phyloP scores from a whole-genome alignment of 2,113 vertebrate genomes.

The Oryzias javanicus region DNA sequence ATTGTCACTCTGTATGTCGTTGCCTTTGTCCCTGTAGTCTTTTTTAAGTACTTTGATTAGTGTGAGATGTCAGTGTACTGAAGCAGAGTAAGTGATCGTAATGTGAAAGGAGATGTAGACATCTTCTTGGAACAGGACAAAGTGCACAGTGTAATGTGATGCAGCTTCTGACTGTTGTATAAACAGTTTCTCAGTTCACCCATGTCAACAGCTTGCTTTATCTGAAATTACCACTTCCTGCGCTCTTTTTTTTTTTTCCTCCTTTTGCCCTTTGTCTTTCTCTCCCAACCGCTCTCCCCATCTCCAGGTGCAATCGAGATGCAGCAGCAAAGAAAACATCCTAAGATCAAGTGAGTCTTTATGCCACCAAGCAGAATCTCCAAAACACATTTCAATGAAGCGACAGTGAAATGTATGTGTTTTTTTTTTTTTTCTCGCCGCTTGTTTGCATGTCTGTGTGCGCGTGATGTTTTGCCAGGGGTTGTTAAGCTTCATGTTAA shows the following conservation, averaged over 20 bases:
- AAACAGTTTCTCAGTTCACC: constrained; percentile 57
- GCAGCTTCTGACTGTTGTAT: constrained; percentile 55
- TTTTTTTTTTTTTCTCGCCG: constrained; percentile 21
- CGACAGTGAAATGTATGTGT: constrained; percentile 27
- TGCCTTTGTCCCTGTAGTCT: constrained; percentile 62
- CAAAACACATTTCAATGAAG: constrained; percentile 19
- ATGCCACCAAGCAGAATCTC: constrained; percentile 4
- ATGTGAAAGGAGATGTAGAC: constrained; percentile 54
- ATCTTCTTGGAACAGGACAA: constrained; percentile 62
- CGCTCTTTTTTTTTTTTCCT: constrained; percentile 48
- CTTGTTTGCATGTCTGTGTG: constrained; percentile 12
- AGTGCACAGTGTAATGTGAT: constrained; percentile 65
- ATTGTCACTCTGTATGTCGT: constrained; percentile 63
- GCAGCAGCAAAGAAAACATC: constrained; percentile 99
- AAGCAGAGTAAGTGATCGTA: constrained; percentile 34
- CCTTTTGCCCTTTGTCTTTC: constrained; percentile 67
- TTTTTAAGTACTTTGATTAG: constrained; percentile 28
- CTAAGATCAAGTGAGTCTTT: constrained; percentile 97
- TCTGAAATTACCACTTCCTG: constrained; percentile 61
- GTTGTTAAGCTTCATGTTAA: constrained; percentile 65
- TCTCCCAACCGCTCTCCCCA: constrained; percentile 59
- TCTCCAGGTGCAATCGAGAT: constrained; percentile 97
- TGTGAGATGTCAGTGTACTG: constrained; percentile 43
- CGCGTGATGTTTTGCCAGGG: constrained; percentile 58
- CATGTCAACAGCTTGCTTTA: constrained; percentile 54